These are phyloP conservation scores for Psammodynastes pulverulentus DNA, from an alignment of 2,113 vertebrate genomes.

Conservation along the genomic window DNA sequence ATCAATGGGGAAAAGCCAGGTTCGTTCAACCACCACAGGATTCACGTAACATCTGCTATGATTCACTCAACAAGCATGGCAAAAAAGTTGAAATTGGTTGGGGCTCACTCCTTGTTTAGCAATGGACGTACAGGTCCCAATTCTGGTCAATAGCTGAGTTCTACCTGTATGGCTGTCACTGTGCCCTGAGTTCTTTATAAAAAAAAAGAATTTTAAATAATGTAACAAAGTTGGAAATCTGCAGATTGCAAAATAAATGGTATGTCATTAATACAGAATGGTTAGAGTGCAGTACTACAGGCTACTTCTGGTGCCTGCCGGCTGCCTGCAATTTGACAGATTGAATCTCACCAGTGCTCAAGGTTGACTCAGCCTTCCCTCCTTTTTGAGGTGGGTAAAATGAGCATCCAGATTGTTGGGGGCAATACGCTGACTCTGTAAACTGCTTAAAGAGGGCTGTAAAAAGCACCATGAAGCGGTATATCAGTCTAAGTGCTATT, in stretches of 20 bases:
- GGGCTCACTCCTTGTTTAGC: neutral
- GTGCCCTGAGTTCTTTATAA: neutral
- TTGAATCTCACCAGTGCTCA: no score
- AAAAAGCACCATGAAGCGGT: no score
- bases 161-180: neutral
- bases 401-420: no score
- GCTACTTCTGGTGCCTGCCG: no score
- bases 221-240: neutral
- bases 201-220: neutral
- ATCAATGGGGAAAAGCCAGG: neutral
- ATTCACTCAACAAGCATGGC: neutral
- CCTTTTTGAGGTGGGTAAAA: no score
- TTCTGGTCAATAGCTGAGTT: neutral
- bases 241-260: neutral
- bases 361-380: no score
- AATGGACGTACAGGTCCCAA: neutral
- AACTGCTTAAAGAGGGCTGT: no score
- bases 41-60: neutral
- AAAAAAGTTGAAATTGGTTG: neutral
- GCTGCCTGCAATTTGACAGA: no score
- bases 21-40: neutral
- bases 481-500: no score
- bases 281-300: no score
- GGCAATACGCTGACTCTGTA: no score
- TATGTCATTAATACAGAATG: neutral